Percentiles rank a stretch among this genome's conserved stretches.
Conservation (phyloP, 2,888 invertebrate genomes). For the Phania funesta region DNA sequence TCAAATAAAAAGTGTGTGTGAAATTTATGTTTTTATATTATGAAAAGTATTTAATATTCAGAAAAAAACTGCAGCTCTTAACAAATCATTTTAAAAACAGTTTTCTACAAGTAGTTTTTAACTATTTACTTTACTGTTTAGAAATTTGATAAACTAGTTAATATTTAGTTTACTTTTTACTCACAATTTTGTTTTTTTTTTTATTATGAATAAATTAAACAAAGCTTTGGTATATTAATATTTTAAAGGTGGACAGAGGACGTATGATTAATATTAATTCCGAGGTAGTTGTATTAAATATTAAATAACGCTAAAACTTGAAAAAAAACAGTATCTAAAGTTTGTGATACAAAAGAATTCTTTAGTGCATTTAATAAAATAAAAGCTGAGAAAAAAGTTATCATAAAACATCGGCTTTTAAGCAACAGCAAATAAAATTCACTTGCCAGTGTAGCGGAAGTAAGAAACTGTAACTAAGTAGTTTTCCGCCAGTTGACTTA, state of each 20-base stretch:
- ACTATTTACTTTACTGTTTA: not conserved
- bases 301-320: not conserved
- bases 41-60: not conserved
- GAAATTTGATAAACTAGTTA: slow-evolving; percentile 6
- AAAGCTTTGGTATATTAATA: not conserved
- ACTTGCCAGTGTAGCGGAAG: slow-evolving; percentile 61
- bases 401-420: slow-evolving; percentile 12
- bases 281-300: not conserved
- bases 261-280: slow-evolving; percentile 18
- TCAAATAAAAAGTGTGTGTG: not conserved
- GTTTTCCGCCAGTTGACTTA: slow-evolving; percentile 62
- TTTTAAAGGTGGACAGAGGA: not conserved
- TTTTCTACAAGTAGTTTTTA: not conserved
- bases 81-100: not conserved
- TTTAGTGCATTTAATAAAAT: not conserved
- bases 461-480: slow-evolving; percentile 61
- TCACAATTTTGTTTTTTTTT: not conserved
- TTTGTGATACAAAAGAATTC: no score
- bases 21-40: not conserved
- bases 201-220: not conserved
- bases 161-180: slow-evolving; percentile 29
- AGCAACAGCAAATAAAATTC: slow-evolving; percentile 40
- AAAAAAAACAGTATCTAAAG: slow-evolving; percentile 14
- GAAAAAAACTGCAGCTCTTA: not conserved
- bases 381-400: not conserved